Base-by-base conservation (phyloP, 2,888 invertebrate genomes). In the Eristalinus sepulchralis region DNA sequence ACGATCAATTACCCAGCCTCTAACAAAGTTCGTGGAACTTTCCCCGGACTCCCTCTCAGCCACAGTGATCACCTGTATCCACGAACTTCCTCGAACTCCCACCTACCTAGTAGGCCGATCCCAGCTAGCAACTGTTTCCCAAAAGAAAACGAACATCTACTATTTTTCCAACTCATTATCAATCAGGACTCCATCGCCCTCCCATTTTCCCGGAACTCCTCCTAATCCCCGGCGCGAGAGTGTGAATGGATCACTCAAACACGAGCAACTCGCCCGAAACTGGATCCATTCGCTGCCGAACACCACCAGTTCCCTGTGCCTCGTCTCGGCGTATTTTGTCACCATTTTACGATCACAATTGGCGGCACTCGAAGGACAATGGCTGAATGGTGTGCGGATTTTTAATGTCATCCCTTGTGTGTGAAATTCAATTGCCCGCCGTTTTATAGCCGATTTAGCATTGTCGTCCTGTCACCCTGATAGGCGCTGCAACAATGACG, bases 391-490 rank as follows among this genome's bases (percentile, higher is more conserved):
- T 81, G 85, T 86, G 78, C 77, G 82, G 86, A 86, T 86, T 75
- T 75, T 75, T 70, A 82, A 82, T 78, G 86, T 78, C 86, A 78
- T 78, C 82, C 82, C 78, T 53, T 67, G 67, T 76, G 67, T 83
- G 79, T 82, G 76, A 73, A 71, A 83, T 83, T 86, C 78, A 82
- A 82, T 83, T 86, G 82, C 78, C 70, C 86, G 82, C 82, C 82
- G 82, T 75, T 86, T 86, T 86, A 86, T 86, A 83, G 86, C 82
- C 79, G 86, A 86, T 86, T 86, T 86, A 79, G 82, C 11, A 75
- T 86, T 86, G 86, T 86, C n/a, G 31, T 71, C 66, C 78, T 86
- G 86, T 86, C 86, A 86, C 17, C 73, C 71, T 79, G 78, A 86
- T 86, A 79, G 78, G 82, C 71, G 71, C 57, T 75, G 62, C 24